Percentiles rank a stretch among this genome's conserved stretches.
Conservation (phyloP, 2,113 vertebrate species). For the Nymphicus hollandicus region DNA sequence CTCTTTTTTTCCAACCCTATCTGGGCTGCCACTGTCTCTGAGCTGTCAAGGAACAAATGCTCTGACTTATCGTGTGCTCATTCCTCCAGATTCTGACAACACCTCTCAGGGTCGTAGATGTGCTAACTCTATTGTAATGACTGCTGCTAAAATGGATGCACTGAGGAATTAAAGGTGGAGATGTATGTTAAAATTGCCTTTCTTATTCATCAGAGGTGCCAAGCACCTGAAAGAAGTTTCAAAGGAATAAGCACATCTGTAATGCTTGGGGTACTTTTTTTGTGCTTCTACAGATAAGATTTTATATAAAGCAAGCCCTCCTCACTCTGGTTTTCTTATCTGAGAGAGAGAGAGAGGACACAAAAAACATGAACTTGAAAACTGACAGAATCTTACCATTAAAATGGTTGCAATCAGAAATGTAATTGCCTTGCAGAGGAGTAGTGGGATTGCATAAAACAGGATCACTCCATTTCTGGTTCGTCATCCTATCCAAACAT, state of each 20-base stretch:
- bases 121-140: slow-evolving; percentile 14
- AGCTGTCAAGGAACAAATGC: slow-evolving; percentile 37
- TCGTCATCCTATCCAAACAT: background rate
- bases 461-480: background rate
- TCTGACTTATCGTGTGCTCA: background rate
- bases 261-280: background rate
- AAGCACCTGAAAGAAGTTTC: background rate
- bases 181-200: background rate
- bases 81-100: background rate
- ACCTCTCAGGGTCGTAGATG: background rate
- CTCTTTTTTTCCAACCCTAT: background rate
- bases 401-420: background rate
- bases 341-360: background rate
- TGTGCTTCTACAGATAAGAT: background rate
- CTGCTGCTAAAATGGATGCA: background rate
- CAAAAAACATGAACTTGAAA: background rate
- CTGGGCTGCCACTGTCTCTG: background rate
- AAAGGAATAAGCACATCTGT: background rate
- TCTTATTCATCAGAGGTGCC: background rate
- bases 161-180: background rate
- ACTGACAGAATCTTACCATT: background rate
- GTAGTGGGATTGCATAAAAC: background rate
- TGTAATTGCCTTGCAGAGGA: background rate
- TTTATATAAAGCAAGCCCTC: background rate
- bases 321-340: background rate